Base-by-base conservation (phyloP, 1,140 invertebrate genomes). In the Panagrolaimus sp. region DNA sequence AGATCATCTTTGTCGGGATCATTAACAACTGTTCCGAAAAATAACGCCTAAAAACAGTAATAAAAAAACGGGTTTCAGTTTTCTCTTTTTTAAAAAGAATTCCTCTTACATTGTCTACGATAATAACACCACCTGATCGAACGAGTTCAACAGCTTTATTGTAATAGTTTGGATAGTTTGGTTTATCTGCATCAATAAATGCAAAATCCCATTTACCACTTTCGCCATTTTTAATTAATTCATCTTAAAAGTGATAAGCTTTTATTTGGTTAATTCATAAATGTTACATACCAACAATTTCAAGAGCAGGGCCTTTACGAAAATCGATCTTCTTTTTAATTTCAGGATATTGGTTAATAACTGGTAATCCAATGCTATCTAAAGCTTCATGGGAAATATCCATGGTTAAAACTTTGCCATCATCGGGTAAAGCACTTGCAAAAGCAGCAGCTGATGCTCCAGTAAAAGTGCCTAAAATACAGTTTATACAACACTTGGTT, bases 171-270 rank as follows among this genome's bases (percentile, higher is more conserved):
- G 68, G 65, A 70, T 86, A 86, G 65, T 80, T 82, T 13, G 11
- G 68, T 67, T 86, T 86, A 71, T 86, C 84, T 16, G 85, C 85
- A 72, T 86, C 85, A 53, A 86, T 85, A 71, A 86, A 86, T n/a
- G 80, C 84, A 72, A 86, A 85, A 66, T 86, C 85, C 64, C 80
- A 86, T 13, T 83, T 84, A 45, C 83, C 84, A 1, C 67, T 66
- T 71, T 84, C 73, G 0, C 84, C 84, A 63, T 78, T 72, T 11
- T 70, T 74, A 23, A 86, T 72, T n/a, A 85, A 71, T 63, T 77
- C 67, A 65, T 84, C 78, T 38, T 38, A 38, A 38, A 38, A 38
- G n/a, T n/a, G n/a, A n/a, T n/a, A 38, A 38, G 2, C 2, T 7
- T 38, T 38, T 38, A 38, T 38, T 38, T 4, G 7, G 7, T 4